These are phyloP conservation scores for Pelecanus crispus DNA, from an alignment of 2,113 vertebrate genomes.

Conservation along the genomic window DNA sequence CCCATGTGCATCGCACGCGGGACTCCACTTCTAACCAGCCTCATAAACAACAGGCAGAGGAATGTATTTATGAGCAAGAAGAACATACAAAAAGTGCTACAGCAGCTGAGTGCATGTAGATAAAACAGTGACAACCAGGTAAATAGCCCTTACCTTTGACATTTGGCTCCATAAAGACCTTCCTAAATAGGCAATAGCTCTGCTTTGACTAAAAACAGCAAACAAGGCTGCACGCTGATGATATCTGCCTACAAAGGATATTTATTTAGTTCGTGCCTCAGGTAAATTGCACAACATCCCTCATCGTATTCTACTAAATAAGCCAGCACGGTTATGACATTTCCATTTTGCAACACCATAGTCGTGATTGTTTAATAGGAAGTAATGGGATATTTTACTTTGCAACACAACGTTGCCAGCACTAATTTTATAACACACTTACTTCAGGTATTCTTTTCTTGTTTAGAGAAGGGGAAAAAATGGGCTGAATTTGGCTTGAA, in stretches of 20 bases:
- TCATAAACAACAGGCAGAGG: conserved; percentile 13
- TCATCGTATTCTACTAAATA: neutral
- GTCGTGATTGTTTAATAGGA: neutral
- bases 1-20: neutral
- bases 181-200: conserved; percentile 8
- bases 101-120: neutral
- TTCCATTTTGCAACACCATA: neutral
- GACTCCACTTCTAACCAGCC: neutral
- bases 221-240: neutral
- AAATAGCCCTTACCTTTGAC: conserved; percentile 14
- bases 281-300: neutral
- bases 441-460: neutral
- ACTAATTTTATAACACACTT: neutral
- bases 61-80: neutral
- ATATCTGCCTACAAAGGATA: neutral
- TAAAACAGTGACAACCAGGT: neutral
- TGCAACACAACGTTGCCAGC: neutral
- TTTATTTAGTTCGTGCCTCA: neutral
- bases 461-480: neutral
- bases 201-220: neutral
- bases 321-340: neutral
- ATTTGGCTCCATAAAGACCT: conserved; percentile 7
- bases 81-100: neutral
- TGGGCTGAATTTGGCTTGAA: neutral
- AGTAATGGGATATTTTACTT: neutral